These are phyloP conservation scores for Atta cephalotes DNA, from an alignment of 1,140 invertebrate species.

Conservation along the genomic window DNA sequence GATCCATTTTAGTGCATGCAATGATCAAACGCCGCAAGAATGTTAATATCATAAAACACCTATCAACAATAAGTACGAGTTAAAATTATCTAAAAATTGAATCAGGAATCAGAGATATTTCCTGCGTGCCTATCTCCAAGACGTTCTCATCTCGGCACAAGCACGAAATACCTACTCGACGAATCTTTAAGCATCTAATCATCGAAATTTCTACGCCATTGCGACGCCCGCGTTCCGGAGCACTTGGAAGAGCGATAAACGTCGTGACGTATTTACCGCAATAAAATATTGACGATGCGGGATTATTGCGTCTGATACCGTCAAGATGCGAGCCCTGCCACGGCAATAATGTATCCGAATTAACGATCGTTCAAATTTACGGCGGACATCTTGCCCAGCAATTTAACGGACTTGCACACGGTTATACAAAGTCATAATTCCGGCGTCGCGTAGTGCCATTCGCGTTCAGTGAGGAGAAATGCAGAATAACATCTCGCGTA, in stretches of 20 bases:
- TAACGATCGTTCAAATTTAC: constrained; percentile 52
- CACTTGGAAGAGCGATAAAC: constrained; percentile 32
- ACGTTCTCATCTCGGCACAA: background rate
- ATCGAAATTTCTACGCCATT: constrained; percentile 10
- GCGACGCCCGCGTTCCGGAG: background rate
- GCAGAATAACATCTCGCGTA: constrained; percentile 13
- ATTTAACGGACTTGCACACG: constrained; percentile 29
- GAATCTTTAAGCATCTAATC: background rate
- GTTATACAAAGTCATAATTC: constrained; percentile 48
- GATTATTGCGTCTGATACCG: constrained; percentile 48
- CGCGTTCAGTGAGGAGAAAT: constrained; percentile 3
- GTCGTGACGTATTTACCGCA: constrained; percentile 43
- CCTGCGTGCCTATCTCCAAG: background rate
- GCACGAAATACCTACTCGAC: background rate
- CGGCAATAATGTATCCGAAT: constrained; percentile 38
- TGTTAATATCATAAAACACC: background rate
- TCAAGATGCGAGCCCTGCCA: constrained; percentile 22
- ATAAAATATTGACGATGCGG: constrained; percentile 52
- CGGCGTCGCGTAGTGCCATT: background rate
- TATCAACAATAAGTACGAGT: background rate
- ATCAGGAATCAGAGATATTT: background rate
- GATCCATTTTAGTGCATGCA: background rate
- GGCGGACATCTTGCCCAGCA: constrained; percentile 28
- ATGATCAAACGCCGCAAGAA: background rate
- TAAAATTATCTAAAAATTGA: background rate